Evolutionary conservation across 2,113 vertebrate genomes (phyloP).

Genomic region (Peromyscus californicus): DNA sequence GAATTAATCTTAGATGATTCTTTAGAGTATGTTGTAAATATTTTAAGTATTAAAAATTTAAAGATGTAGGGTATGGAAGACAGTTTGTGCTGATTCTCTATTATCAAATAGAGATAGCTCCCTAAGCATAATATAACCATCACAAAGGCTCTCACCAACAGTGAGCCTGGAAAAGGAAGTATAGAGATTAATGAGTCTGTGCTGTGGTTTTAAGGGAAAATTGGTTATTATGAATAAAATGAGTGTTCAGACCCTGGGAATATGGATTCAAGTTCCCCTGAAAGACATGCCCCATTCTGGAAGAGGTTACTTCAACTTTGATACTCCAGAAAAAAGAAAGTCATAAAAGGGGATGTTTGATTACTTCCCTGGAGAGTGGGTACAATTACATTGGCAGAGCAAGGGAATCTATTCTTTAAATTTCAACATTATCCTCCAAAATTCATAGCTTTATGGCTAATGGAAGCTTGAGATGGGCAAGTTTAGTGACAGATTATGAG

Average conservation of each 20-base stretch:
- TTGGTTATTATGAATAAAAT: neutral
- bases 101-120: neutral
- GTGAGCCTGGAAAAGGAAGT: too few relatives aligned
- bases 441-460: neutral
- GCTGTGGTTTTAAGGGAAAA: neutral
- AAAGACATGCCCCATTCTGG: neutral
- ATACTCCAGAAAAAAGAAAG: neutral
- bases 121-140: neutral
- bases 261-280: neutral
- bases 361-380: neutral
- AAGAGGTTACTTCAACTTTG: neutral
- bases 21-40: neutral
- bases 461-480: neutral
- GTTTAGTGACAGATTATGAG: too few relatives aligned
- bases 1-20: neutral
- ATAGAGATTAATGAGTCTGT: neutral
- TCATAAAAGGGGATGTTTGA: neutral
- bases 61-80: neutral
- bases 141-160: neutral
- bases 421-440: neutral
- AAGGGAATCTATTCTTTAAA: neutral
- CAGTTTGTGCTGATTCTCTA: neutral
- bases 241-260: neutral
- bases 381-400: neutral
- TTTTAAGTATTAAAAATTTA: neutral